Evolutionary conservation across 1,140 invertebrate species (phyloP).

Genomic region (Zophobas morio): DNA sequence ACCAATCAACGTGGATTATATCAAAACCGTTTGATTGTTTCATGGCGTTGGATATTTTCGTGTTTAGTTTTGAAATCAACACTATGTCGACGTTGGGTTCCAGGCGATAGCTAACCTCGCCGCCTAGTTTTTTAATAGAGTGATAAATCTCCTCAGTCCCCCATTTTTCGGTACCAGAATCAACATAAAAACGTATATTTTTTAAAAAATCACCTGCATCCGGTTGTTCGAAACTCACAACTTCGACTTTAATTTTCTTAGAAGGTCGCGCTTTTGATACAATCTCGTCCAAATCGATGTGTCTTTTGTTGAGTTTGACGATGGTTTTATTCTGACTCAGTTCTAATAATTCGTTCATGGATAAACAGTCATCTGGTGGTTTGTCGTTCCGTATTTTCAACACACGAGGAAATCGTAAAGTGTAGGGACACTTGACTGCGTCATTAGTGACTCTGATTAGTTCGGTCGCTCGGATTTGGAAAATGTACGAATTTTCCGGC

Average conservation of each 20-base stretch:
- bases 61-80: constrained; percentile 45
- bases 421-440: constrained; percentile 80
- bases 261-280: constrained; percentile 40
- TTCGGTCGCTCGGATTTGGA: constrained; percentile 86
- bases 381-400: constrained; percentile 87
- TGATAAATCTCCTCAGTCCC: constrained; percentile 78
- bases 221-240: neutral
- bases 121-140: constrained; percentile 78
- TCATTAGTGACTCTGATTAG: constrained; percentile 72
- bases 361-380: constrained; percentile 82
- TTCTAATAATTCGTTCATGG: constrained; percentile 78
- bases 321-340: constrained; percentile 70
- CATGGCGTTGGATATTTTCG: constrained; percentile 51
- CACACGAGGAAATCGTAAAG: constrained; percentile 90
- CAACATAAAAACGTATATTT: constrained; percentile 83
- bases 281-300: constrained; percentile 70
- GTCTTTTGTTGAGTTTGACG: constrained; percentile 76
- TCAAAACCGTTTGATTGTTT: constrained; percentile 54
- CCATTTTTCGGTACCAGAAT: constrained; percentile 77
- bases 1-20: constrained; percentile 66
- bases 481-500: constrained; percentile 84
- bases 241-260: constrained; percentile 49
- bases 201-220: constrained; percentile 73
- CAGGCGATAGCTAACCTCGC: constrained; percentile 61
- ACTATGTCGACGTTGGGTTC: constrained; percentile 58